phyloP scores from a whole-genome alignment of 2,797 vertebrate genomes.

The Amblyraja radiata region DNA sequence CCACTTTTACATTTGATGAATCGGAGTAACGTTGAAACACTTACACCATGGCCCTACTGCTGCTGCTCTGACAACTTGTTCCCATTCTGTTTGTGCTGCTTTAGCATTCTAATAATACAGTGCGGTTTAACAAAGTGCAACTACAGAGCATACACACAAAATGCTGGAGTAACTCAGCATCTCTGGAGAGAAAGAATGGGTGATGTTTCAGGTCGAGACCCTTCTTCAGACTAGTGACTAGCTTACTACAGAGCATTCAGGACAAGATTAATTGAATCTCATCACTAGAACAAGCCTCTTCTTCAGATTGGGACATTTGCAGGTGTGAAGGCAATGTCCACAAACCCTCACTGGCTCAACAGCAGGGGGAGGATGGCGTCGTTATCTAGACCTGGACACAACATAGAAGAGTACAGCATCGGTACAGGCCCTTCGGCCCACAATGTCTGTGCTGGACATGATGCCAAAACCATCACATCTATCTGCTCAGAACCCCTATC shows the following conservation, averaged over 20 bases:
- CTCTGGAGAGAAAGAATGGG: too few species aligned
- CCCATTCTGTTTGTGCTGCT: not conserved
- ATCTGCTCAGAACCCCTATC: too few species aligned
- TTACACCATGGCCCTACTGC: not conserved
- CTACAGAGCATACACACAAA: too few species aligned
- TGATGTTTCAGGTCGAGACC: too few species aligned
- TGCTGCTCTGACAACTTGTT: not conserved
- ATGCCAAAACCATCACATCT: too few species aligned
- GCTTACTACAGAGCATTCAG: not conserved
- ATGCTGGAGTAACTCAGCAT: too few species aligned
- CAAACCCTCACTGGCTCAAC: not conserved
- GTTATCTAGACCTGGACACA: not conserved
- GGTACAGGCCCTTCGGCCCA: too few species aligned
- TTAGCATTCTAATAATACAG: not conserved
- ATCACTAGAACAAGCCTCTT: not conserved
- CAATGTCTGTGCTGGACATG: too few species aligned
- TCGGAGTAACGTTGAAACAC: not conserved
- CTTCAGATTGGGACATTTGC: not conserved
- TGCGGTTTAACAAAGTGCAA: too few species aligned
- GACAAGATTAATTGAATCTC: not conserved
- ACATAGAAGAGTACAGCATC: too few species aligned
- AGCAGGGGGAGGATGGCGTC: not conserved
- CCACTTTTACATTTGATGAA: not conserved
- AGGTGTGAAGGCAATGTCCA: not conserved
- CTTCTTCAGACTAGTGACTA: too few species aligned